Percentiles rank a stretch among this genome's conserved stretches.
phyloP scores from a whole-genome alignment of 2,888 invertebrate species.

The Taenaris catops region DNA sequence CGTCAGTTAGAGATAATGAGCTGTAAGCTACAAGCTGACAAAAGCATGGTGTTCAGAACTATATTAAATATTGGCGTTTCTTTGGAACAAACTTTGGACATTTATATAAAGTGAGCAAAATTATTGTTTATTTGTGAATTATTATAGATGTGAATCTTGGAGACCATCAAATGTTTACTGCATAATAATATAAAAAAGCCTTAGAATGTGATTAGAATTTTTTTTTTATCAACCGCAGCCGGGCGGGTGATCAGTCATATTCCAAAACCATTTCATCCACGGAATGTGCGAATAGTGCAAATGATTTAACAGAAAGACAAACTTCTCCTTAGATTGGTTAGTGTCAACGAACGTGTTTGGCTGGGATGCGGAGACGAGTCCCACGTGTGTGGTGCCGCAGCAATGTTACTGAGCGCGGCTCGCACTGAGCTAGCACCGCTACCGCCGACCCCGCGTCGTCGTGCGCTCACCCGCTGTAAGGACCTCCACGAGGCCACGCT shows the following conservation, averaged over 20 bases:
- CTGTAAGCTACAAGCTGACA: constrained; percentile 85
- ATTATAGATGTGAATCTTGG: too few relatives aligned
- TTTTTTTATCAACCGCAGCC: too few relatives aligned
- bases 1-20: constrained; percentile 88
- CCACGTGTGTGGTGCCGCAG: constrained; percentile 89
- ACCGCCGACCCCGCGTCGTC: constrained; percentile 56
- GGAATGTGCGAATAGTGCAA: too few relatives aligned
- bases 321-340: constrained; percentile 84
- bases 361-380: constrained; percentile 90
- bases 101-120: constrained; percentile 87
- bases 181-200: too few relatives aligned
- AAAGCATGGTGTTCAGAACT: constrained; percentile 87
- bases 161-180: too few relatives aligned
- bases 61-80: constrained; percentile 89
- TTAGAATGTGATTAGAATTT: too few relatives aligned
- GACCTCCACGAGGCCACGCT: constrained; percentile 66
- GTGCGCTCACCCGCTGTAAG: constrained; percentile 63
- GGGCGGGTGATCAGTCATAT: too few relatives aligned
- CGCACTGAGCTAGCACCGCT: constrained; percentile 85
- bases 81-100: constrained; percentile 87
- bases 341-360: constrained; percentile 93
- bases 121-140: too few relatives aligned
- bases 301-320: too few relatives aligned
- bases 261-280: too few relatives aligned
- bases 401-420: constrained; percentile 86